Conservation (phyloP, 2,797 vertebrate genomes). For the Oophaga sylvatica region DNA sequence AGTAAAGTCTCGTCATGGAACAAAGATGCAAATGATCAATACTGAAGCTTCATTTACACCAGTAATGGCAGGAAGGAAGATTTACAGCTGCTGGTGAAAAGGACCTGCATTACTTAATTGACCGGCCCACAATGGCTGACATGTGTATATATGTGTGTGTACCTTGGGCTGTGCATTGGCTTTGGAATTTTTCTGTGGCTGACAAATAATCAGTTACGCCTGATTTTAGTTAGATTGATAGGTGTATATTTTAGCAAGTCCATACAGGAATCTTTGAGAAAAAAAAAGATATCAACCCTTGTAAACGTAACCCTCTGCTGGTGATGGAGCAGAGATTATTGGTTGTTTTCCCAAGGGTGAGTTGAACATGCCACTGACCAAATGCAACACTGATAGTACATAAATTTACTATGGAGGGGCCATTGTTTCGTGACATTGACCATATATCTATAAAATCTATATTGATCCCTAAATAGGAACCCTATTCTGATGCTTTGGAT, state of each 20-base stretch:
- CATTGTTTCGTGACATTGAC: background rate
- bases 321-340: background rate
- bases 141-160: conserved; percentile 20
- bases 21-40: conserved; percentile 70
- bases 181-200: conserved; percentile 58
- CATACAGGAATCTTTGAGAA: conserved; percentile 6
- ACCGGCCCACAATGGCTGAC: conserved; percentile 63
- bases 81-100: conserved; percentile 63
- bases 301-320: conserved; percentile 6
- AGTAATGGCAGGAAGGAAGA: conserved; percentile 64
- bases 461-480: background rate
- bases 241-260: conserved; percentile 28
- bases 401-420: background rate
- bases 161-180: conserved; percentile 59
- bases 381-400: background rate
- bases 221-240: conserved; percentile 36
- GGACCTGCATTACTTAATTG: conserved; percentile 63
- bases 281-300: conserved; percentile 12
- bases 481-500: no score
- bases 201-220: conserved; percentile 50
- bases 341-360: background rate
- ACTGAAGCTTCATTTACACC: conserved; percentile 62
- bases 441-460: background rate
- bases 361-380: no score
- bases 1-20: conserved; percentile 58